Evolutionary conservation across 2,113 vertebrate species (phyloP), one percentile per base, ranked within the genome.

Genomic region (Diglossa brunneiventris): DNA sequence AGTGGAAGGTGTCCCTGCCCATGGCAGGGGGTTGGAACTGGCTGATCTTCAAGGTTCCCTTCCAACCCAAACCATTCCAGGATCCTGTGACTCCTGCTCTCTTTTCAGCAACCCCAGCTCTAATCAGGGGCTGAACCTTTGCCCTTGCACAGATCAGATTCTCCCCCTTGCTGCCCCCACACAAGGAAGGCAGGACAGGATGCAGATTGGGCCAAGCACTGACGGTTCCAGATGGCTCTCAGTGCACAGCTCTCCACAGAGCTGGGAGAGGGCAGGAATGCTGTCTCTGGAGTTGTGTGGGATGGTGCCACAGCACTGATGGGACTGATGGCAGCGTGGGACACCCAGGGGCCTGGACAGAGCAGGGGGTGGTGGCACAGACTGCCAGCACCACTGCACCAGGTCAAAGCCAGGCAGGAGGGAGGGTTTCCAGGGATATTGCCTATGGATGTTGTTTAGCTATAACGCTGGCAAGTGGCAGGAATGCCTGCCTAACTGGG

Each of bases 401-500:
- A 2, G 53, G 46, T 55, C 47, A 82, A 22, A 73, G 50, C 11
- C 17, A 80, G 72, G 83, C 72, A 81, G 92, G 72, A 92, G 61
- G 4, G 8, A 46, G 7, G 11, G 20, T 14, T 87, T 64, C 44
- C 6, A 6, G 63, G 74, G 77, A 13, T 53, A 70, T 73, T 5
- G 6, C 63, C 67, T 19, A 4, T 37, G 72, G 91, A 77, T 68
- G 63, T 14, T 56, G 44, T 88, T 91, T 15, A 47, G 44, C 52
- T 83, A 49, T 63, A 50, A 82, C 1, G 2, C 53, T 7, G 42
- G 79, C 22, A 83, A 93, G 53, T 5, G 13, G 84, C 61, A 68
- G 72, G 41, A 90, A 59, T 1, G 6, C 92, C 53, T 72, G 70
- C 83, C 94, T 91, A 96, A 91, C 69, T 95, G 96, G 96, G 89